Percentiles rank a stretch among this genome's conserved stretches.
phyloP scores from a whole-genome alignment of 2,113 vertebrate genomes.

The Trogon melanurus region DNA sequence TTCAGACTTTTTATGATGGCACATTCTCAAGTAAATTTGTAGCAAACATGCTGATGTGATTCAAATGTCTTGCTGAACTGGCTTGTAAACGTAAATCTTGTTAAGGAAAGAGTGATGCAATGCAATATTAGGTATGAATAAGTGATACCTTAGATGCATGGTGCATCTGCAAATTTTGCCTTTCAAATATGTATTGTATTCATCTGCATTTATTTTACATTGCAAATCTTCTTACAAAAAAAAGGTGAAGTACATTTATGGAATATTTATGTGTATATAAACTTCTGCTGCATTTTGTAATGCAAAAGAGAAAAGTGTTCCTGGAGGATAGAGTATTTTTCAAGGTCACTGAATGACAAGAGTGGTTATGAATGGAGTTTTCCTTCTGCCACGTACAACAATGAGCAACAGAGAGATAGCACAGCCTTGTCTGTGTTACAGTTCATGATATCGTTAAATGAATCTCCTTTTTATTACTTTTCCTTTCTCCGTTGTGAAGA shows the following conservation, averaged over 20 bases:
- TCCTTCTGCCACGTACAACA: neutral
- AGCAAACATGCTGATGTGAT: neutral
- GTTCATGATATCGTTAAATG: neutral
- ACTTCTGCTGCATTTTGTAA: neutral
- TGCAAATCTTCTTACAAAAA: neutral
- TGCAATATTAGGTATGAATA: neutral
- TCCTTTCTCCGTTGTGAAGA: neutral
- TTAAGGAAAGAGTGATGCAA: constrained; percentile 7
- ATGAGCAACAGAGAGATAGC: neutral
- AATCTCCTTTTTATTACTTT: neutral
- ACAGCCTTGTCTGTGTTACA: neutral
- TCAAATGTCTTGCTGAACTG: neutral
- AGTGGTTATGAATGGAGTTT: neutral
- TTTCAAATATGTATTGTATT: constrained; percentile 13
- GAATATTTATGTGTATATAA: constrained; percentile 10
- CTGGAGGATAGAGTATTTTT: neutral
- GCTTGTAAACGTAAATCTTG: neutral
- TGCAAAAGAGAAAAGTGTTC: neutral
- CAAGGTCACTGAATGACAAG: neutral
- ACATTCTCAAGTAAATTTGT: neutral
- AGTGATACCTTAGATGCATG: neutral
- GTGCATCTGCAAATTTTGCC: constrained; percentile 17
- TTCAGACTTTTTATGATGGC: neutral
- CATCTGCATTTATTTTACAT: constrained; percentile 8
- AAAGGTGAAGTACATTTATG: neutral